Evolutionary conservation across 1,140 invertebrate species (phyloP), one percentile per base, ranked within the genome.

Genomic region (Tetramorium simillimum): DNA sequence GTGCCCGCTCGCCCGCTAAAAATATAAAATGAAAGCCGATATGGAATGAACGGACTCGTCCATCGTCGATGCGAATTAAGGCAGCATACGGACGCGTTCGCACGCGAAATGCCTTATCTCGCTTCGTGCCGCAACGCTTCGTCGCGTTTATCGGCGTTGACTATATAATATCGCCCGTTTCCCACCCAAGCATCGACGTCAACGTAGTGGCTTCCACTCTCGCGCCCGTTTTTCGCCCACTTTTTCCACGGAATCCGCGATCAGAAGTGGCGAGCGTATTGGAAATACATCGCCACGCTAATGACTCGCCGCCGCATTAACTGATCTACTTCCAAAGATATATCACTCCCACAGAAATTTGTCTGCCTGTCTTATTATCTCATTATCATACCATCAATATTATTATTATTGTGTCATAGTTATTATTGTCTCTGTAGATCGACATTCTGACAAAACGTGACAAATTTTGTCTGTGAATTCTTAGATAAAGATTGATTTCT

Each of bases 91-190:
- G 72, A 58, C 80, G 67, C 82, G 60, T 56, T 85, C 53, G 72
- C 82, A 77, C 73, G 82, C 73, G 58, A 85, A 85, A 85, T 75
- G 49, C 82, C 82, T 77, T 85, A 85, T 85, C 82, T 85, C 73
- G 49, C 62, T 75, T 85, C 82, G 70, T 63, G 65, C 73, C 72
- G 82, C 60, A 85, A 62, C 62, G 82, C 70, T 65, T 63, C 58
- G 72, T 77, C 72, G 80, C 67, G 67, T 82, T 82, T 73, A 82
- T 82, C 80, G 18, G 67, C 24, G 67, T n/a, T 16, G 67, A 37
- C 67, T 82, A 33, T 82, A 58, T 40, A 63, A 63, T 77, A 85
- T 65, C 82, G 9, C 43, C 72, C 69, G 65, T 28, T 28, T 56
- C 10, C 28, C 78, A 21, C 33, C 72, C n/a, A 1, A 43, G 14